Evolutionary conservation across 2,888 invertebrate species (phyloP).

Genomic region (Apotomis capreana): DNA sequence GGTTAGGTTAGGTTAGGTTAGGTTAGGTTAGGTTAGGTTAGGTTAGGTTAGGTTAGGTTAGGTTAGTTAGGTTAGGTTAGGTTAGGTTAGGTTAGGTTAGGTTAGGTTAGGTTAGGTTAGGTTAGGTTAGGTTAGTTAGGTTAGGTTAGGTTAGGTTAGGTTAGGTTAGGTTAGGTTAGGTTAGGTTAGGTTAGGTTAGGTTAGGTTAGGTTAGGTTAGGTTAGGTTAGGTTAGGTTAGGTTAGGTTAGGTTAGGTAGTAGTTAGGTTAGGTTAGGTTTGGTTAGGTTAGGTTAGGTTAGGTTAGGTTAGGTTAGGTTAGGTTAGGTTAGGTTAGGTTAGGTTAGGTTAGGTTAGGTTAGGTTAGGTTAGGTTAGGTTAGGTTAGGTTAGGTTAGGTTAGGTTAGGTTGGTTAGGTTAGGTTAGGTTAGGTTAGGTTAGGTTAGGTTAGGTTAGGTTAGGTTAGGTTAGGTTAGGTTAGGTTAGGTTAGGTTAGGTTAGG

Average conservation of each 20-base stretch:
- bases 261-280: constrained; percentile 19
- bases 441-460: constrained; percentile 10
- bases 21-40: not conserved
- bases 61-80: constrained; percentile 11
- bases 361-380: not conserved
- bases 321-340: constrained; percentile 22
- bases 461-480: constrained; percentile 26
- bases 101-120: constrained; percentile 17
- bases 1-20: constrained; percentile 10
- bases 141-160: constrained; percentile 1
- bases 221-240: constrained; percentile 21
- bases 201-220: constrained; percentile 21
- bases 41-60: constrained; percentile 13
- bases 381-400: not conserved
- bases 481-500: constrained; percentile 33
- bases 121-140: not conserved
- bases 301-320: constrained; percentile 5
- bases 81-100: constrained; percentile 20
- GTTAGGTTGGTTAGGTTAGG: constrained; percentile 6
- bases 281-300: constrained; percentile 18
- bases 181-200: constrained; percentile 14
- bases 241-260: constrained; percentile 18
- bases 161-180: not conserved
- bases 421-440: constrained; percentile 3
- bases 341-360: not conserved